Percentiles rank a stretch among this genome's conserved stretches.
These are phyloP conservation scores for Sebastes paucispinis DNA, from an alignment of 2,797 vertebrate genomes.

Conservation along the genomic window DNA sequence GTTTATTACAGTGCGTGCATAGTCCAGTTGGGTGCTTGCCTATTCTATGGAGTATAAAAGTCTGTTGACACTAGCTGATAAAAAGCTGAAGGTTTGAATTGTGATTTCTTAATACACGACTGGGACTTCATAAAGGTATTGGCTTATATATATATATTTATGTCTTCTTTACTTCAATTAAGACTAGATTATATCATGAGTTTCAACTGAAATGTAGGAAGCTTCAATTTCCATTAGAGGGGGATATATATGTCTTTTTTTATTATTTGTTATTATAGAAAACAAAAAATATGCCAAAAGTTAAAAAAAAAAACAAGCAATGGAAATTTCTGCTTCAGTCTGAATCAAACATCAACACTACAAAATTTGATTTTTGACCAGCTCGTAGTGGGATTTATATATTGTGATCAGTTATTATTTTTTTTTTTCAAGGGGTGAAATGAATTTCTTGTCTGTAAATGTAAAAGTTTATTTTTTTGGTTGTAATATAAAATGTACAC, in stretches of 20 bases:
- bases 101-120: neutral
- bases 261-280: too few relatives aligned
- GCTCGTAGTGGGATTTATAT: too few relatives aligned
- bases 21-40: too few relatives aligned
- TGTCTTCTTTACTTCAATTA: neutral
- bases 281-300: too few relatives aligned
- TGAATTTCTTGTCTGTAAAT: neutral
- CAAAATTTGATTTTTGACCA: neutral
- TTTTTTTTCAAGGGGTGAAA: neutral
- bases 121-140: neutral
- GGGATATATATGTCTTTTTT: neutral
- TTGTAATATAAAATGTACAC: neutral
- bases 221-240: neutral
- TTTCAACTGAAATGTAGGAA: neutral
- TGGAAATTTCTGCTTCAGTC: neutral
- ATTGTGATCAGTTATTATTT: neutral
- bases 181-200: neutral
- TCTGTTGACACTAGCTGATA: neutral
- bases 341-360: neutral
- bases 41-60: conserved; percentile 25
- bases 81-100: neutral
- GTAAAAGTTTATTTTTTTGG: neutral
- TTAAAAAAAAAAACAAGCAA: too few relatives aligned
- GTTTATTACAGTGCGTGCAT: too few relatives aligned
- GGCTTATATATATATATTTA: neutral